phyloP scores from a whole-genome alignment of 2,888 invertebrate genomes.

The Acleris laterana region DNA sequence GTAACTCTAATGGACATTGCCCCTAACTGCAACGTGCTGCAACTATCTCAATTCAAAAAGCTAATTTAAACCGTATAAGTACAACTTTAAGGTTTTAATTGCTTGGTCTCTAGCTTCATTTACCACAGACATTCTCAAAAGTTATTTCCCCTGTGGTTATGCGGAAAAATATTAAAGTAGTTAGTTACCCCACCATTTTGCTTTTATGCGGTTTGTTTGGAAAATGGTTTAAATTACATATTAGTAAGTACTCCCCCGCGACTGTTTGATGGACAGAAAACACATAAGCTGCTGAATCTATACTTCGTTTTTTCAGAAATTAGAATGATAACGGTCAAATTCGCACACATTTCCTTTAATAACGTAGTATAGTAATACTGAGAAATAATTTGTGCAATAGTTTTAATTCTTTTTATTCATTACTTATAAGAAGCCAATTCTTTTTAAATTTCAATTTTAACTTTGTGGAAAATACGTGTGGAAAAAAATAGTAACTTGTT shows the following conservation, averaged over 20 bases:
- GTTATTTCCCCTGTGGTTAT: background rate
- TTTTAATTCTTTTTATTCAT: too few species aligned
- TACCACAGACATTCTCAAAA: background rate
- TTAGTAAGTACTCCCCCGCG: background rate
- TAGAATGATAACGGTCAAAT: too few species aligned
- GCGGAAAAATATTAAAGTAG: background rate
- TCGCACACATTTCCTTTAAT: too few species aligned
- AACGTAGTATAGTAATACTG: too few species aligned
- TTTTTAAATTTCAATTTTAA: too few species aligned
- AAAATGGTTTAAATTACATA: background rate
- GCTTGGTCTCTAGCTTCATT: background rate
- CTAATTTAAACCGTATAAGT: background rate
- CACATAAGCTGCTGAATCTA: too few species aligned
- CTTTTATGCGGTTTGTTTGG: background rate
- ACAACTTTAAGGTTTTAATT: background rate
- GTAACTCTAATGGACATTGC: background rate
- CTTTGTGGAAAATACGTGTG: too few species aligned
- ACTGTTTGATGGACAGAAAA: too few species aligned
- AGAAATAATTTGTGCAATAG: too few species aligned
- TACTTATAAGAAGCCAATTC: too few species aligned
- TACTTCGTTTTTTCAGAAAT: too few species aligned
- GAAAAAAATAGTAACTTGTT: too few species aligned
- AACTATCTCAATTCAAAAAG: background rate
- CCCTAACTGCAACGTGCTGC: background rate
- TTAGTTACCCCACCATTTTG: background rate